Evolutionary conservation across 1,140 invertebrate genomes (phyloP).

Genomic region (Neodiprion pinetum): DNA sequence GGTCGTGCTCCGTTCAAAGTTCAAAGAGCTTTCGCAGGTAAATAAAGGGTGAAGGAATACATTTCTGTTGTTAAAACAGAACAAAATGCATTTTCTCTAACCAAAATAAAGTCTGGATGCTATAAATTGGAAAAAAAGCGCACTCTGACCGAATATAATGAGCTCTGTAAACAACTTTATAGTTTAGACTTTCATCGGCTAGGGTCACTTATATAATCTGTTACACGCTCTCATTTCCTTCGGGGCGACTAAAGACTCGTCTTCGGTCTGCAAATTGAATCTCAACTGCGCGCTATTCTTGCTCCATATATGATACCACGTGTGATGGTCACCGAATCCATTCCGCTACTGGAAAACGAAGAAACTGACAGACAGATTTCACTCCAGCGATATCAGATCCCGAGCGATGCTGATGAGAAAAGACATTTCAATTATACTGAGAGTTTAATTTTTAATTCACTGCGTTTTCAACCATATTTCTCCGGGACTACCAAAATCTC

Average conservation of each 20-base stretch:
- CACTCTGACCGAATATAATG: neutral
- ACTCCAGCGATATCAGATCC: slow-evolving; percentile 74
- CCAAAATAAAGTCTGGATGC: no score
- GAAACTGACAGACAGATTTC: slow-evolving; percentile 83
- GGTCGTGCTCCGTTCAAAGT: slow-evolving; percentile 80
- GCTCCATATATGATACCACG: slow-evolving; percentile 80
- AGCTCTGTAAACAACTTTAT: neutral
- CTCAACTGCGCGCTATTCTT: slow-evolving; percentile 66
- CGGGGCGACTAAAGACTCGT: slow-evolving; percentile 66
- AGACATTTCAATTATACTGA: neutral
- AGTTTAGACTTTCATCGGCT: neutral
- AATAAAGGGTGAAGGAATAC: slow-evolving; percentile 11
- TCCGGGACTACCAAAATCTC: slow-evolving; percentile 68
- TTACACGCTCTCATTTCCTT: slow-evolving; percentile 78
- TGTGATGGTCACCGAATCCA: slow-evolving; percentile 73
- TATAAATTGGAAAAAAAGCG: no score
- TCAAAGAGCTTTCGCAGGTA: slow-evolving; percentile 73
- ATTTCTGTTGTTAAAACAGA: no score
- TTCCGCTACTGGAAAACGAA: slow-evolving; percentile 83
- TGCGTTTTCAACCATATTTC: neutral
- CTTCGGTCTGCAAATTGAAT: slow-evolving; percentile 70
- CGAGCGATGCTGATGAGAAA: slow-evolving; percentile 53
- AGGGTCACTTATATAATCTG: slow-evolving; percentile 25
- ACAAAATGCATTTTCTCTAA: no score
- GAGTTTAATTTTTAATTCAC: slow-evolving; percentile 18